phyloP scores from a whole-genome alignment of 2,888 invertebrate species.

The Luperina testacea region DNA sequence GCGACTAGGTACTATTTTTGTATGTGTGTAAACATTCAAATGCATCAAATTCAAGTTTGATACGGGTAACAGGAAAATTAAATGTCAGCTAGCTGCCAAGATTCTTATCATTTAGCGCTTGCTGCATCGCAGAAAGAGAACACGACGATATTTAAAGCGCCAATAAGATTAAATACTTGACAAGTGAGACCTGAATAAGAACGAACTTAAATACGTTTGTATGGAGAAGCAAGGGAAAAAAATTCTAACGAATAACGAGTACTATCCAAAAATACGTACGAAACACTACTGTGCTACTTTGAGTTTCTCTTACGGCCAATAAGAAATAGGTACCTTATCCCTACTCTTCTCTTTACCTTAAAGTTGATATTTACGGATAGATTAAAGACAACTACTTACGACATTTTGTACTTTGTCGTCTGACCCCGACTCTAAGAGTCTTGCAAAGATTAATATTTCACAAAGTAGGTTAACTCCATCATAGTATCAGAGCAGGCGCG shows the following conservation, averaged over 20 bases:
- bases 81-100: slow-evolving; percentile 38
- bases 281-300: not conserved
- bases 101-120: slow-evolving; percentile 37
- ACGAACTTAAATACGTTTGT: not conserved
- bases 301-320: not conserved
- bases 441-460: not conserved
- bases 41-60: slow-evolving; percentile 31
- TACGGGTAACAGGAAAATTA: slow-evolving; percentile 25
- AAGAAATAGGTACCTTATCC: not conserved
- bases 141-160: slow-evolving; percentile 7
- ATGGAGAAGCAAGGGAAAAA: not conserved
- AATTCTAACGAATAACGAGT: accelerated
- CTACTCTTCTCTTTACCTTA: not conserved
- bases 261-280: not conserved
- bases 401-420: not conserved
- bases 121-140: slow-evolving; percentile 20
- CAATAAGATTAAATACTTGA: not conserved
- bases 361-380: not conserved
- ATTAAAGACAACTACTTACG: not conserved
- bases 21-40: slow-evolving; percentile 3
- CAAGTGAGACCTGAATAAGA: not conserved
- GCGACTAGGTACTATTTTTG: not conserved
- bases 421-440: not conserved
- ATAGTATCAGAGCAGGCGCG: not conserved
- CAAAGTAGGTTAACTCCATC: not conserved